Conservation (phyloP, 2,888 invertebrate genomes). For the Oxytorus armatus region DNA sequence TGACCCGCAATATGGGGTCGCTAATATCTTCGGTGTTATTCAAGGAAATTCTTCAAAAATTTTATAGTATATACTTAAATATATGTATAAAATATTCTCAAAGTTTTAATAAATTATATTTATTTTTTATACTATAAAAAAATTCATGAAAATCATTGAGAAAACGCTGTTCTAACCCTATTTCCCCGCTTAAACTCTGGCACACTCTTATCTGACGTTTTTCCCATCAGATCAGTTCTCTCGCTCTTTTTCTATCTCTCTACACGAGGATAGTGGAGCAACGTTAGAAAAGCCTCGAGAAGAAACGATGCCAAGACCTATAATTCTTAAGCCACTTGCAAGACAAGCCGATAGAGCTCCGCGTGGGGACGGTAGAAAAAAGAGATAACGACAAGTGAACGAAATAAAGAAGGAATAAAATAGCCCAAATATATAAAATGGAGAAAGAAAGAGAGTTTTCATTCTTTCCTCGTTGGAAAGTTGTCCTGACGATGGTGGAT, state of each 20-base stretch:
- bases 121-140: too few relatives aligned
- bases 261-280: constrained; percentile 7
- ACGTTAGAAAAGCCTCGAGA: constrained; percentile 29
- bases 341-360: constrained; percentile 59
- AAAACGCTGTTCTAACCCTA: too few relatives aligned
- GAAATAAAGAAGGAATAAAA: constrained; percentile 22
- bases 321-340: constrained; percentile 68
- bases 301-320: constrained; percentile 55
- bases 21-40: too few relatives aligned
- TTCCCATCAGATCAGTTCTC: constrained; percentile 61
- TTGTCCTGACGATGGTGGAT: constrained; percentile 31
- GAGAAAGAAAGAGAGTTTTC: constrained; percentile 27
- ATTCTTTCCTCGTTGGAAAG: constrained; percentile 40
- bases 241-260: neutral
- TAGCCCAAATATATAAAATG: neutral
- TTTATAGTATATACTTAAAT: too few relatives aligned
- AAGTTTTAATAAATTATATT: too few relatives aligned
- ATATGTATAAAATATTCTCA: too few relatives aligned
- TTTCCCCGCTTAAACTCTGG: constrained; percentile 6
- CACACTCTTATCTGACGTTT: constrained; percentile 56
- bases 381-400: constrained; percentile 44
- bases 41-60: too few relatives aligned
- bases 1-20: too few relatives aligned
- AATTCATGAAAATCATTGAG: too few relatives aligned
- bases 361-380: constrained; percentile 6